Evolutionary conservation across 2,888 invertebrate genomes (phyloP), one percentile per base, ranked within the genome.

Genomic region (Chloroclystis v-ata): DNA sequence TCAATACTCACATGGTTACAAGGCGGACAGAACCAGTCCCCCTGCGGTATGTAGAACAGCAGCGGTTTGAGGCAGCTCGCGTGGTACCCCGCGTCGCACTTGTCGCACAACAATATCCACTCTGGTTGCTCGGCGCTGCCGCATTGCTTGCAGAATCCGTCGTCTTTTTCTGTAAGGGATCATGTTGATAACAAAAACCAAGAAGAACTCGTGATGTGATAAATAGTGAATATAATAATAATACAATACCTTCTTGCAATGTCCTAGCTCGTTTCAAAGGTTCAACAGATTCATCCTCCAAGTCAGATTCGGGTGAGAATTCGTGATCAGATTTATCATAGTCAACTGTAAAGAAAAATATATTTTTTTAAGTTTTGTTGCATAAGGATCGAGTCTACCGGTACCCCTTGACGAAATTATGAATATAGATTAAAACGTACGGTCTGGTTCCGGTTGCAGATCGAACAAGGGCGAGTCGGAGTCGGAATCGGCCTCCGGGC

Each of bases 21-120:
- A 0, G 96, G 95, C 25, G 99, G 99, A 79, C 99, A 99, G 82
- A 92, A 97, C 99, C 99, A 99, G 78, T 98, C 96, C 0, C 98
- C 98, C 73, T 97, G 97, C 0, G 99, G 99, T 64, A 99, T 95
- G 24, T 96, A 91, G 83, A 98, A 93, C 30, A 99, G 90, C 48
- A 97, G 92, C 0, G 99, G 99, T 52, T 95, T 92, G 28, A 99
- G 90, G 72, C 99, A 99, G 32, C 96, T 95, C 52, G 97, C 98
- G 88, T 99, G 99, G 92, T 97, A 98, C n/a, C 98, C 98, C 53
- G 91, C 92, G 79, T 99, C 98, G 78, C 99, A 99, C 57, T 90
- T 91, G 85, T 99, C 99, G 74, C 99, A 99, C 29, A 99, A 85
- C 43, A 99, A 85, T 66, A 99, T 97, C 97, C 97, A 97, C 80